phyloP scores from a whole-genome alignment of 1,140 invertebrate species.

The Colletes latitarsis region DNA sequence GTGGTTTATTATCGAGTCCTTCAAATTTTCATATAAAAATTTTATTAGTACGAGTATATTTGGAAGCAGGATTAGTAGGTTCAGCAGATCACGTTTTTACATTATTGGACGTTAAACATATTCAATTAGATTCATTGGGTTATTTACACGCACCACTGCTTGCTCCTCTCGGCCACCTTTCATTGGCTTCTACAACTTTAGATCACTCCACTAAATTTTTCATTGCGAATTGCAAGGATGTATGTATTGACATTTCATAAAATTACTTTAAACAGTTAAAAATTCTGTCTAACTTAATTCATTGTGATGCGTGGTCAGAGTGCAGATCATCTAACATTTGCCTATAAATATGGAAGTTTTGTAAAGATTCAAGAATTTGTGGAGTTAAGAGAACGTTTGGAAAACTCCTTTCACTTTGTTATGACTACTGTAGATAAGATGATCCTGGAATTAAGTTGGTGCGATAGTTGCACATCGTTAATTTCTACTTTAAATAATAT shows the following conservation, averaged over 20 bases:
- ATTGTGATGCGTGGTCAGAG: constrained; percentile 83
- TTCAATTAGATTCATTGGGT: constrained; percentile 95
- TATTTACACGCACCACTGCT: constrained; percentile 90
- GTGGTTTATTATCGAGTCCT: constrained; percentile 82
- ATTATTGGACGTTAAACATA: constrained; percentile 94
- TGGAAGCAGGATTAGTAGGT: constrained; percentile 78
- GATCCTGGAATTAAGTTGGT: constrained; percentile 87
- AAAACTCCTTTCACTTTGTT: constrained; percentile 91
- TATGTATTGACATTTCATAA: constrained; percentile 76
- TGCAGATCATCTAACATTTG: constrained; percentile 94
- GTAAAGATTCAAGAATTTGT: constrained; percentile 95
- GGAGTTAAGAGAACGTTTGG: constrained; percentile 90
- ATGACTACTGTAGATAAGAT: constrained; percentile 89
- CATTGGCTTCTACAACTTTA: constrained; percentile 84
- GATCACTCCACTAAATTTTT: constrained; percentile 92
- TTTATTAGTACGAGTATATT: constrained; percentile 83
- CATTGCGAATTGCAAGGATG: constrained; percentile 92
- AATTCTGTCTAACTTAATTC: constrained; percentile 21
- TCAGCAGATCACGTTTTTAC: constrained; percentile 75
- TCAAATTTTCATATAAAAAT: constrained; percentile 85
- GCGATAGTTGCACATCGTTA: constrained; percentile 71
- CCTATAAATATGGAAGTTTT: constrained; percentile 97
- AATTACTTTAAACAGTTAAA: not conserved
- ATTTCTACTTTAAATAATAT: constrained; percentile 76
- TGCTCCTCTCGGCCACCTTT: constrained; percentile 85